Conservation (phyloP, 2,113 vertebrate genomes). For the Syngnathus scovelli region DNA sequence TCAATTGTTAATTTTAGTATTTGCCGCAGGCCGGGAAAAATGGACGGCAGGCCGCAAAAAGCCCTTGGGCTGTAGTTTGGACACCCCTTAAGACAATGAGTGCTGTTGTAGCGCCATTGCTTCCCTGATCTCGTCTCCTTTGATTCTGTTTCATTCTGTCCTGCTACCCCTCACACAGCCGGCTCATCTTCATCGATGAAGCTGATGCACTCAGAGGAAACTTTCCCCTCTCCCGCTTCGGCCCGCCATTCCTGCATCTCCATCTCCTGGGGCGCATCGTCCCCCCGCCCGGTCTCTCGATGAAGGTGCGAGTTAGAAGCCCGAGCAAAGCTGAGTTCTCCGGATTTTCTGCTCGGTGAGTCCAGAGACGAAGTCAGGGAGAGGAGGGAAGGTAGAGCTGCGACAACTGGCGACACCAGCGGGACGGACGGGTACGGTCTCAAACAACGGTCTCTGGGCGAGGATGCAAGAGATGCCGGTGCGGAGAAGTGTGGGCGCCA, state of each 20-base stretch:
- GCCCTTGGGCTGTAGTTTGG: neutral
- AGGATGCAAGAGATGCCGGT: slow-evolving; percentile 63
- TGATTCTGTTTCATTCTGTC: neutral
- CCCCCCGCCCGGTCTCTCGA: slow-evolving; percentile 7
- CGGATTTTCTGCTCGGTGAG: slow-evolving; percentile 18
- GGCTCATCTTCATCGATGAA: slow-evolving; percentile 77
- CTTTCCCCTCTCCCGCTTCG: slow-evolving; percentile 26
- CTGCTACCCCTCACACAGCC: slow-evolving; percentile 55
- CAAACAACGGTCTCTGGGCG: slow-evolving; percentile 49
- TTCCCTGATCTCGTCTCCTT: slow-evolving; percentile 10
- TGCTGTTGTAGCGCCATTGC: slow-evolving; percentile 29
- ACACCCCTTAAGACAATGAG: slow-evolving; percentile 11
- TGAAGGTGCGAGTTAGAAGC: slow-evolving; percentile 20
- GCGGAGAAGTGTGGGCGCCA: slow-evolving; percentile 59
- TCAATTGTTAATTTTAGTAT: neutral
- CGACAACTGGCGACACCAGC: slow-evolving; percentile 8
- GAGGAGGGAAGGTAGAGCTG: slow-evolving; percentile 41
- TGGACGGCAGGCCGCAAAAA: neutral
- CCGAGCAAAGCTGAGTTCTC: slow-evolving; percentile 35
- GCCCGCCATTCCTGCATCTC: slow-evolving; percentile 69
- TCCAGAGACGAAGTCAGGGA: slow-evolving; percentile 56
- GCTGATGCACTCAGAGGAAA: slow-evolving; percentile 68
- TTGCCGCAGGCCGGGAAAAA: neutral
- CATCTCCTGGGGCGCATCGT: slow-evolving; percentile 56
- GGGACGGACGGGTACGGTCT: slow-evolving; percentile 20